Conservation (phyloP, 23 tunicate genomes). For the Trididemnum miniatum region DNA sequence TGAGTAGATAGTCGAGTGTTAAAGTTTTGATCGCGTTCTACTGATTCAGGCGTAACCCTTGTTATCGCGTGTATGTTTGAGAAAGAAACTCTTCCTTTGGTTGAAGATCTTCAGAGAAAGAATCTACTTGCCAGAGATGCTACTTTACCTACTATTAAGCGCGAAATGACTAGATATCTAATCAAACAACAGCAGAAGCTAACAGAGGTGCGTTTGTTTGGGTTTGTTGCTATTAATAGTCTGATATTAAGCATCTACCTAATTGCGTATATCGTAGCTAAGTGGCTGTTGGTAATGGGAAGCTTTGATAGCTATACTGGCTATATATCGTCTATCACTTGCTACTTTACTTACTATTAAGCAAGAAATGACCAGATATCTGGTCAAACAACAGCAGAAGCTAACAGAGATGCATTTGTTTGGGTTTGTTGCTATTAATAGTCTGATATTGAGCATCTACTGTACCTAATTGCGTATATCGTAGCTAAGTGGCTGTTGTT, state of each 20-base stretch:
- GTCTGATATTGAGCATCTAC: no score
- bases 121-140: background rate
- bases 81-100: background rate
- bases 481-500: no score
- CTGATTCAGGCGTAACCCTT: background rate
- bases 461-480: no score
- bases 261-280: no score
- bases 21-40: no score
- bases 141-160: background rate
- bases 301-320: no score
- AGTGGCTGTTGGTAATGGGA: no score
- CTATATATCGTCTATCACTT: no score
- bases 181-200: constrained; percentile 27
- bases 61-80: constrained; percentile 8
- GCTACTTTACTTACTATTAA: background rate
- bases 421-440: background rate
- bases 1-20: no score
- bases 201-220: background rate
- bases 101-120: background rate
- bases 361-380: constrained; percentile 11
- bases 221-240: background rate
- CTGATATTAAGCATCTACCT: no score
- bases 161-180: constrained; percentile 10
- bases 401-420: background rate
- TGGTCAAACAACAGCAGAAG: constrained; percentile 26